Percentiles rank a stretch among this genome's conserved stretches.
phyloP scores from a whole-genome alignment of 2,888 invertebrate genomes.

The Microctonus brassicae region DNA sequence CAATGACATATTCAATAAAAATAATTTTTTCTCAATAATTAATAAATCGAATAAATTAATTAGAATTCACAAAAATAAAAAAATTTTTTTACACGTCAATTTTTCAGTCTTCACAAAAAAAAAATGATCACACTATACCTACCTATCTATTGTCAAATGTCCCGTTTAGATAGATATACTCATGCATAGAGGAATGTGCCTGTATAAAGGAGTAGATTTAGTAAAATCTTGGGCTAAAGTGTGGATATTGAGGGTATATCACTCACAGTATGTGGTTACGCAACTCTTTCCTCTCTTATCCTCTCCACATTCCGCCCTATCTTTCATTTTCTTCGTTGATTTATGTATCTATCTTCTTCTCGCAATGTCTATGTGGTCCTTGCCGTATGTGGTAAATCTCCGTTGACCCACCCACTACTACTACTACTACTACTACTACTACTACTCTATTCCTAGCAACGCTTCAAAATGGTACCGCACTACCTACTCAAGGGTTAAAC shows the following conservation, averaged over 20 bases:
- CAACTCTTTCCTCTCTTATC: slow-evolving; percentile 15
- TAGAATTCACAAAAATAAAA: no score
- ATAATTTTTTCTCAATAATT: no score
- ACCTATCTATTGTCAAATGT: no score
- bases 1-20: no score
- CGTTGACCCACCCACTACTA: slow-evolving; percentile 49
- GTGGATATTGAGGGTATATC: slow-evolving; percentile 67
- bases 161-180: not conserved
- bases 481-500: not conserved
- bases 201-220: slow-evolving; percentile 52
- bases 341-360: not conserved
- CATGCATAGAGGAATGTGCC: no score
- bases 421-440: no score
- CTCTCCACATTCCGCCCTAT: not conserved
- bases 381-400: slow-evolving; percentile 28
- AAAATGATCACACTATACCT: no score
- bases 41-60: no score
- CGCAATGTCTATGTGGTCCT: slow-evolving; percentile 10
- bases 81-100: no score
- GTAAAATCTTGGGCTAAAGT: slow-evolving; percentile 64
- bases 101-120: no score
- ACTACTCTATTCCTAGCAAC: slow-evolving; percentile 1
- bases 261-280: slow-evolving; percentile 62
- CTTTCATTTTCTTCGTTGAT: slow-evolving; percentile 8
- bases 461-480: slow-evolving; percentile 12